These are phyloP conservation scores for Dryas iulia DNA, from an alignment of 1,140 invertebrate species.

Conservation along the genomic window DNA sequence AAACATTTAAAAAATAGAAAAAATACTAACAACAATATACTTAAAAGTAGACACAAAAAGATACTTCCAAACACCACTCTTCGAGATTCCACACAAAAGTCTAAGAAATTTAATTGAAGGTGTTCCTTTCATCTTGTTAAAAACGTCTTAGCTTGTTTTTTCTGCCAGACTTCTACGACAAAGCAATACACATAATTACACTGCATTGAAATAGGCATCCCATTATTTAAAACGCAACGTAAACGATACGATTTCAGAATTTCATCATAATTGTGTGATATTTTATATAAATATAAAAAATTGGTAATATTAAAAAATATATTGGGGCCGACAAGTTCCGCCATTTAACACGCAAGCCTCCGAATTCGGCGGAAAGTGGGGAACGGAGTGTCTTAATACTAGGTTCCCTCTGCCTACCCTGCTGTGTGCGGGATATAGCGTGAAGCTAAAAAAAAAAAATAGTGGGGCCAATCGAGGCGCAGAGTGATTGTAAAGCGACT, in stretches of 20 bases:
- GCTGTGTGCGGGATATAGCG: too few species aligned
- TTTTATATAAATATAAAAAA: neutral
- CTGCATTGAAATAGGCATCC: neutral
- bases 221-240: neutral
- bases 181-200: slow-evolving; percentile 1
- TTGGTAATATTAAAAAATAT: neutral
- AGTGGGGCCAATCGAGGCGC: too few species aligned
- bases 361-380: too few species aligned
- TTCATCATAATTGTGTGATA: neutral
- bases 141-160: neutral
- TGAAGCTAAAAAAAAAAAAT: too few species aligned
- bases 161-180: neutral
- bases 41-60: too few species aligned
- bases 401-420: too few species aligned
- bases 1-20: too few species aligned
- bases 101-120: slow-evolving; percentile 1
- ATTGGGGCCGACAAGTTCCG: too few species aligned
- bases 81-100: neutral
- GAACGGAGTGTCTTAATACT: too few species aligned
- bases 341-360: too few species aligned
- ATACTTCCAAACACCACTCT: neutral
- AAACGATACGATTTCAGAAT: neutral
- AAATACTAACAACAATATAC: too few species aligned
- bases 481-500: too few species aligned
- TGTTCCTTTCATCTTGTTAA: slow-evolving; percentile 1